Base-by-base conservation (phyloP, 2,113 vertebrate species). In the Dipodomys stephensi region DNA sequence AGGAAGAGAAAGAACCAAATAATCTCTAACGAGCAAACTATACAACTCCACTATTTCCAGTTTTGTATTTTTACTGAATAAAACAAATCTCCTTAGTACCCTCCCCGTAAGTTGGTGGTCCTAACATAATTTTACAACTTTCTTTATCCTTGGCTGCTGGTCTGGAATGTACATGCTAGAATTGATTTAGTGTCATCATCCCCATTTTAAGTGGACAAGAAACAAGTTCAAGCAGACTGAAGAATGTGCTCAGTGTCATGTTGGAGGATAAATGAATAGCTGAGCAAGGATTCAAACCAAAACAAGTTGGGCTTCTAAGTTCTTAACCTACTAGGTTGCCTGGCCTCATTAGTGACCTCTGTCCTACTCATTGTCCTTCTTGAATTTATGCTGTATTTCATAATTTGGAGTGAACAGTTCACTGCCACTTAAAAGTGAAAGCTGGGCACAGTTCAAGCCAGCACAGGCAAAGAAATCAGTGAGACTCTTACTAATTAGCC, bases 1-100 rank as follows among this genome's bases (percentile, higher is more conserved):
- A n/a, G 49, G 49, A 12, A 53, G 49, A 53, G 12, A 53, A 60
- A 68, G 46, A 88, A 86, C 28, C 68, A 81, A 39, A 49, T 84
- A n/a, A 28, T 19, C 46, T 92, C 78, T 88, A 57, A 57, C 49
- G 18, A 90, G 19, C 46, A 73, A 32, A 49, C 39, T 49, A 25
- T 18, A 62, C 28, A 77, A 20, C 30, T 89, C 49, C 65, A 10
- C 18, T 46, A 12, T 57, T 67, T 27, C 13, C 46, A 23, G 13
- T 84, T 93, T 87, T 30, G 11, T 91, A 87, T 69, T 79, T 60
- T 94, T 82, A 30, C 44, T 77, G 22, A 90, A 60, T 67, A 71
- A 83, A 83, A 27, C 87, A 87, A 68, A 60, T 60, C 32, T 72
- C 25, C 64, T 78, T 78, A 16, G 16, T 35, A 16, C 6, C 27